Evolutionary conservation across 2,888 invertebrate genomes (phyloP).

Genomic region (Bombyx huttoni): DNA sequence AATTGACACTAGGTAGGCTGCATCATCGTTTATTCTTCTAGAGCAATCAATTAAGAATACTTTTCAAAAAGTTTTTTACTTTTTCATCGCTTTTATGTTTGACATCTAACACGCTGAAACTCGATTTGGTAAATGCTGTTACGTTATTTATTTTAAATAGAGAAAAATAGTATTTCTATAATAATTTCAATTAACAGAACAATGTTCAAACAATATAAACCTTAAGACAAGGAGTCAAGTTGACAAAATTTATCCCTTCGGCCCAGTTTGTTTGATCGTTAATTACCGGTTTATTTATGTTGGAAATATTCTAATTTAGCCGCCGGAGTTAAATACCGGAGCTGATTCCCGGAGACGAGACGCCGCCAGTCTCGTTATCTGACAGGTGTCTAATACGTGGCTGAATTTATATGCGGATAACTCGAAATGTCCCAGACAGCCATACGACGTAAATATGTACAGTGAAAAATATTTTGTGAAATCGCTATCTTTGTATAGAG

Average conservation of each 20-base stretch:
- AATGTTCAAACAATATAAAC: constrained; percentile 22
- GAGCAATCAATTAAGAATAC: no score
- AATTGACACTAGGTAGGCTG: no score
- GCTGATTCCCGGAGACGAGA: constrained; percentile 28
- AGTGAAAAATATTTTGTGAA: neutral
- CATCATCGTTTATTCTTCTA: no score
- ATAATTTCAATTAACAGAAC: neutral
- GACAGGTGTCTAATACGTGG: constrained; percentile 61
- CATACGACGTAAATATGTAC: constrained; percentile 21
- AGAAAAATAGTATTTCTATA: neutral
- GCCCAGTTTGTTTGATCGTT: constrained; percentile 51
- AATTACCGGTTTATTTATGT: constrained; percentile 59
- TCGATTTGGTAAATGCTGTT: no score
- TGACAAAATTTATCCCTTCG: constrained; percentile 48
- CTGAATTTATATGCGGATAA: constrained; percentile 56
- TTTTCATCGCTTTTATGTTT: no score
- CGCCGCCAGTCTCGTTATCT: constrained; percentile 42
- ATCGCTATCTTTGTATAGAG: no score
- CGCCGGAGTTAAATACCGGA: constrained; percentile 35
- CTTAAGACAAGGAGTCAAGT: constrained; percentile 37
- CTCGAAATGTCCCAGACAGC: constrained; percentile 28
- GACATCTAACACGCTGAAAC: no score
- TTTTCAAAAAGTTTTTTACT: no score
- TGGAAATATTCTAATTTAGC: constrained; percentile 56
- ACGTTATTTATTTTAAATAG: neutral